Evolutionary conservation across 2,888 invertebrate species (phyloP).

Genomic region (Andrena marginata): DNA sequence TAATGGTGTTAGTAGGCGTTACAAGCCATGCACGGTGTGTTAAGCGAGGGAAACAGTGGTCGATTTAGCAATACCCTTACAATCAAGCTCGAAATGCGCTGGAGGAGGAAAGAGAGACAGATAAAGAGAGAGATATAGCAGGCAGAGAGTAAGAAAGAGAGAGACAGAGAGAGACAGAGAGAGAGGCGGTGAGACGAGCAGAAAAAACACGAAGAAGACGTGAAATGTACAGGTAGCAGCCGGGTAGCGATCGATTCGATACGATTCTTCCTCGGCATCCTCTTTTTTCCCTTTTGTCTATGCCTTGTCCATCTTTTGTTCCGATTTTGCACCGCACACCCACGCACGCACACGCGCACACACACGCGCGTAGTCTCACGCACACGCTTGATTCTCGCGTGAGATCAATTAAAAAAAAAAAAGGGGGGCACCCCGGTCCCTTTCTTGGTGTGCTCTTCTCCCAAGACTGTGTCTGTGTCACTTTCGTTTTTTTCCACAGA

Average conservation of each 20-base stretch:
- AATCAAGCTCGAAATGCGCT: slow-evolving; percentile 29
- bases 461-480: slow-evolving; percentile 31
- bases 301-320: slow-evolving; percentile 25
- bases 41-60: slow-evolving; percentile 25
- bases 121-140: slow-evolving; percentile 10
- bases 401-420: slow-evolving; percentile 34
- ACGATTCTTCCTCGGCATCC: slow-evolving; percentile 28
- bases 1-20: slow-evolving; percentile 21
- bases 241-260: slow-evolving; percentile 44
- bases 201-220: slow-evolving; percentile 52
- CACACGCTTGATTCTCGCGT: slow-evolving; percentile 57
- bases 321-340: slow-evolving; percentile 82
- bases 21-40: slow-evolving; percentile 56
- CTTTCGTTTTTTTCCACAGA: slow-evolving; percentile 19
- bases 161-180: too few species aligned
- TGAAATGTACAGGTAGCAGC: slow-evolving; percentile 41
- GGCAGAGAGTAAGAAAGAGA: slow-evolving; percentile 19
- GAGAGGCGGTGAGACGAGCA: slow-evolving; percentile 27
- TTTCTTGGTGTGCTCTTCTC: slow-evolving; percentile 43
- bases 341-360: slow-evolving; percentile 71
- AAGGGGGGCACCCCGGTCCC: slow-evolving; percentile 31
- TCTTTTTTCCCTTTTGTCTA: slow-evolving; percentile 56
- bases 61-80: slow-evolving; percentile 3
- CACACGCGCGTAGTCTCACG: slow-evolving; percentile 65
- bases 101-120: slow-evolving; percentile 23